A percentile compares a stretch with the other conserved stretches of the same genome.
Evolutionary conservation across 1,140 invertebrate species (phyloP).

Genomic region (Leptinotarsa lineolata): DNA sequence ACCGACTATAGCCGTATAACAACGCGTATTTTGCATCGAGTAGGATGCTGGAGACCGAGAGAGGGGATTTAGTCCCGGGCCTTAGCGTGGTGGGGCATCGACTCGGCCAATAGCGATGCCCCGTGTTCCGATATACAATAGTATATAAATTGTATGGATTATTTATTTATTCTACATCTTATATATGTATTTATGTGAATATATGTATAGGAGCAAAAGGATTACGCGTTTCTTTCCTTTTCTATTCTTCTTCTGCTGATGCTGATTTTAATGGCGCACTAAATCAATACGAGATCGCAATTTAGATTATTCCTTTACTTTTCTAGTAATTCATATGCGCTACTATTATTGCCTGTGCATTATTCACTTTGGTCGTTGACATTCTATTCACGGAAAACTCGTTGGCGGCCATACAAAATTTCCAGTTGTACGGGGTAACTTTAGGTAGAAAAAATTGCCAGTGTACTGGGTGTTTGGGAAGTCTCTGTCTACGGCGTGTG

Average conservation of each 20-base stretch:
- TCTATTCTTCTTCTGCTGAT: constrained; percentile 31
- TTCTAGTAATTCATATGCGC: constrained; percentile 20
- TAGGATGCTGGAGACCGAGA: constrained; percentile 44
- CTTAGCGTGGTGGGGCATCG: constrained; percentile 46
- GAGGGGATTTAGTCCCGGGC: constrained; percentile 51
- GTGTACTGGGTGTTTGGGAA: too few species aligned
- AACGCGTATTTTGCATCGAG: constrained; percentile 49
- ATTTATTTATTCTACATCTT: constrained; percentile 58
- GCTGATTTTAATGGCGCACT: constrained; percentile 45
- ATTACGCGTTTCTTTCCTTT: constrained; percentile 47
- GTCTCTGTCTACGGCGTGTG: too few species aligned
- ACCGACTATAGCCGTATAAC: constrained; percentile 51
- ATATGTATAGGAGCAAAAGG: constrained; percentile 55
- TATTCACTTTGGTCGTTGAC: not conserved
- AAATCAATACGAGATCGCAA: constrained; percentile 45
- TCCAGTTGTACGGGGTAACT: too few species aligned
- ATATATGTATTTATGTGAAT: constrained; percentile 57
- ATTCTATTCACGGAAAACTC: not conserved
- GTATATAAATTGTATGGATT: constrained; percentile 59
- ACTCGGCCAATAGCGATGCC: constrained; percentile 45
- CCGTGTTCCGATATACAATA: constrained; percentile 55
- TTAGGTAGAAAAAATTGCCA: too few species aligned
- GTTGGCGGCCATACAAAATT: not conserved
- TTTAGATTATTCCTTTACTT: constrained; percentile 38
- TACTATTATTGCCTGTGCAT: constrained; percentile 10